These are phyloP conservation scores for Caenorhabditis parvicauda DNA, from an alignment of 2,888 invertebrate species.

Conservation along the genomic window DNA sequence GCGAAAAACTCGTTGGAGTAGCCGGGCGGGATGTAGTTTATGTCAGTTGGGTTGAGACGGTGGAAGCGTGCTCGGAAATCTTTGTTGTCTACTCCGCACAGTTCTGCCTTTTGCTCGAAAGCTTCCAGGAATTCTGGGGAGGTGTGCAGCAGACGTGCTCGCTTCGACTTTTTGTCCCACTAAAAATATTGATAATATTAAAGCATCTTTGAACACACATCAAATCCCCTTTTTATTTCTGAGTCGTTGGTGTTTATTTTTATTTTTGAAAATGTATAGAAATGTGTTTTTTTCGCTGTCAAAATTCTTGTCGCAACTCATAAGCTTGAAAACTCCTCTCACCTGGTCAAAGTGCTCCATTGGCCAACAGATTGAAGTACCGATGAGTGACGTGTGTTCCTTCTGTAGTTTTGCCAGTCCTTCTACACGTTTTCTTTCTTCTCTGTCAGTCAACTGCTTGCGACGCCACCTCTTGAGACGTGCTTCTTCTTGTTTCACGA, in stretches of 20 bases:
- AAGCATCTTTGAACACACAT: too few species aligned
- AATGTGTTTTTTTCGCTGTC: too few species aligned
- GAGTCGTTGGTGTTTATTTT: too few species aligned
- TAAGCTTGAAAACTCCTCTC: background rate
- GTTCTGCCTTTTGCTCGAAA: constrained; percentile 25
- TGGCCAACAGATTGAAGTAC: constrained; percentile 30
- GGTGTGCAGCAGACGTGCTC: constrained; percentile 24
- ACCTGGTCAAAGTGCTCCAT: constrained; percentile 15
- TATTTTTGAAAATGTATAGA: too few species aligned
- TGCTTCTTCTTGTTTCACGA: constrained; percentile 4
- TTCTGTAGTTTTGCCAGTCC: constrained; percentile 13
- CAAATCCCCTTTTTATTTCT: too few species aligned
- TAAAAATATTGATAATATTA: background rate
- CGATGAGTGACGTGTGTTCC: constrained; percentile 14
- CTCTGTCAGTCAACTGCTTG: constrained; percentile 24
- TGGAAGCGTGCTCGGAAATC: constrained; percentile 28
- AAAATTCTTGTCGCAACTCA: too few species aligned
- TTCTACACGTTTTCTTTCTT: constrained; percentile 26
- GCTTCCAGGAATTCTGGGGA: constrained; percentile 22
- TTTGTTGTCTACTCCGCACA: constrained; percentile 12
- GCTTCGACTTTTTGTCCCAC: background rate
- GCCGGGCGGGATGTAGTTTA: constrained; percentile 17
- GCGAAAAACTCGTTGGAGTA: constrained; percentile 37
- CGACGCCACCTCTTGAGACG: constrained; percentile 6
- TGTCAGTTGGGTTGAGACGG: constrained; percentile 14